A percentile compares a stretch with the other conserved stretches of the same genome.
phyloP scores from a whole-genome alignment of 2,888 invertebrate genomes.

The Caenorhabditis panamensis region DNA sequence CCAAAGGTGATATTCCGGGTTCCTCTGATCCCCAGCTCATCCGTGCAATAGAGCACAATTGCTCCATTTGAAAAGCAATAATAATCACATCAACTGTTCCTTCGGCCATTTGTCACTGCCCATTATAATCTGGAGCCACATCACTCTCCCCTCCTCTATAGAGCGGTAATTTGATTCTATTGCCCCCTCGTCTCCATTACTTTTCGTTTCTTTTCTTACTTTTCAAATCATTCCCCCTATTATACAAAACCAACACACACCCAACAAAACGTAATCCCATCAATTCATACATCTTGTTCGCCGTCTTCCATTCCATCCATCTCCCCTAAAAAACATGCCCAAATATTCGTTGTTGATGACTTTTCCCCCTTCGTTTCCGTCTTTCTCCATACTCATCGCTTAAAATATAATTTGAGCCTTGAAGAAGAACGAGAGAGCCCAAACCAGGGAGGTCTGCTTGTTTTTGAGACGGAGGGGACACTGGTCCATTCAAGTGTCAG shows the following conservation, averaged over 20 bases:
- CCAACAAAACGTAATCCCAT: constrained; percentile 4
- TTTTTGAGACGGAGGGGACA: constrained; percentile 5
- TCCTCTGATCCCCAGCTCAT: no score
- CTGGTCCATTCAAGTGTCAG: neutral
- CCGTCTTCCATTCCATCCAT: no score
- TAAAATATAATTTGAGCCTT: constrained; percentile 24
- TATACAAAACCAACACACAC: neutral
- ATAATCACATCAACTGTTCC: neutral
- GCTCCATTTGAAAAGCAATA: neutral
- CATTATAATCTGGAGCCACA: constrained; percentile 30
- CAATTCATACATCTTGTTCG: constrained; percentile 7
- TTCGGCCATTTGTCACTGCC: constrained; percentile 13
- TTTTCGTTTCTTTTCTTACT: neutral
- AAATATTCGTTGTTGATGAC: constrained; percentile 9
- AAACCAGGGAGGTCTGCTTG: neutral
- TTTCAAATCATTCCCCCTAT: neutral
- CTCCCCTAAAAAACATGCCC: constrained; percentile 1
- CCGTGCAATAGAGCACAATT: no score
- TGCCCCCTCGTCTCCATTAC: neutral
- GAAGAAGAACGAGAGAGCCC: neutral
- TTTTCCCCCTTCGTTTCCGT: neutral
- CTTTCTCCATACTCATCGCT: constrained; percentile 1
- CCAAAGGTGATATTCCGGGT: no score
- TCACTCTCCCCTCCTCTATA: neutral
- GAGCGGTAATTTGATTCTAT: constrained; percentile 12